Evolutionary conservation across 30 jellyfish, hydroid and myxozoan species (phyloP).

Genomic region (Aurelia sp.): DNA sequence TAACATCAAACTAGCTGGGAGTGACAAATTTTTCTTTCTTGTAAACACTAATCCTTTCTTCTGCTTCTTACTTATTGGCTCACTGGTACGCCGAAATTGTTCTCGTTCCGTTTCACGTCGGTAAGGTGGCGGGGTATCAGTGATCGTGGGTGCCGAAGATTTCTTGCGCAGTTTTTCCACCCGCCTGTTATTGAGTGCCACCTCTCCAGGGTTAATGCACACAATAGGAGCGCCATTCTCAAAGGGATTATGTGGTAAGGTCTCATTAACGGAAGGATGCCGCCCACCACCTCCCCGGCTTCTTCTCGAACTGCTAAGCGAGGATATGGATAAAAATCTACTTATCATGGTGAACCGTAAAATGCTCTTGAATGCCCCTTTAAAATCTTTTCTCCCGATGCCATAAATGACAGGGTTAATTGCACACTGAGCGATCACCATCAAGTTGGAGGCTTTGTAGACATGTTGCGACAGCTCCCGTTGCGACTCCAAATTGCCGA

Average conservation of each 20-base stretch:
- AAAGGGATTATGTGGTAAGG: background rate
- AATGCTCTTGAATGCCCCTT: constrained; percentile 71
- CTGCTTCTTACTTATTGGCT: background rate
- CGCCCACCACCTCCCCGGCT: background rate
- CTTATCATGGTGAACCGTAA: constrained; percentile 34
- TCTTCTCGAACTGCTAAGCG: background rate
- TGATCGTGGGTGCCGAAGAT: background rate
- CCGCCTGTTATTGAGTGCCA: background rate
- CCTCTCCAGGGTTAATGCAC: background rate
- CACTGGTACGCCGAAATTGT: background rate
- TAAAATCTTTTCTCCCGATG: constrained; percentile 84
- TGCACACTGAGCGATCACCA: constrained; percentile 84
- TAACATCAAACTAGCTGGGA: background rate
- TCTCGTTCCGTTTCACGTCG: background rate
- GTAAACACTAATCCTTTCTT: background rate
- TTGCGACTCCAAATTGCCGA: constrained; percentile 48
- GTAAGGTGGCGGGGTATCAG: constrained; percentile 55
- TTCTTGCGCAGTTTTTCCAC: background rate
- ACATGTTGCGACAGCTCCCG: constrained; percentile 20
- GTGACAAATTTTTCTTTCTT: constrained; percentile 3
- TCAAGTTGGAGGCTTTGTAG: constrained; percentile 73
- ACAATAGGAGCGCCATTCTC: constrained; percentile 6
- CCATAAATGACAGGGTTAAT: constrained; percentile 96
- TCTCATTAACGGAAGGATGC: background rate
- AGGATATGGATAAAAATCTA: background rate